A percentile compares a stretch with the other conserved stretches of the same genome.
Conservation (phyloP, 2,888 invertebrate genomes). For the Spilarctia lutea region DNA sequence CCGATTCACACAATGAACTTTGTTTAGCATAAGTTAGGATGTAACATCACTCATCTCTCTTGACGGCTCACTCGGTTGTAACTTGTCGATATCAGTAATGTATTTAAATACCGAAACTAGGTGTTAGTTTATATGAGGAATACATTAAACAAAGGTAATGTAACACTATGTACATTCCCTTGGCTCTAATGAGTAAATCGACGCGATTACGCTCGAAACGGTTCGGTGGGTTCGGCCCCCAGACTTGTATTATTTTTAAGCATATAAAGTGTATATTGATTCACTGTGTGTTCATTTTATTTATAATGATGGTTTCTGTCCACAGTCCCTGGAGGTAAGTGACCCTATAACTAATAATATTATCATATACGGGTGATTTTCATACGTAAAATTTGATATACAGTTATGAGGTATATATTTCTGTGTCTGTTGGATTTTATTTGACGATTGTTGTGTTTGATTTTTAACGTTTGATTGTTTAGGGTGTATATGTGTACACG, state of each 20-base stretch:
- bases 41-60: conserved; percentile 55
- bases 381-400: conserved; percentile 27
- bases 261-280: conserved; percentile 86
- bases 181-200: conserved; percentile 71
- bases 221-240: conserved; percentile 66
- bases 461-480: too few relatives aligned
- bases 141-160: conserved; percentile 71
- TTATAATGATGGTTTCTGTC: conserved; percentile 81
- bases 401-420: conserved; percentile 28
- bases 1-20: conserved; percentile 45
- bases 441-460: conserved; percentile 26
- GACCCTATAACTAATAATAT: conserved; percentile 61
- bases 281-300: conserved; percentile 85
- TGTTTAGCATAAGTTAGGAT: conserved; percentile 52
- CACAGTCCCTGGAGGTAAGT: conserved; percentile 83
- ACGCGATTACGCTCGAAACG: conserved; percentile 57
- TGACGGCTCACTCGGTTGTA: conserved; percentile 64
- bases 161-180: conserved; percentile 76
- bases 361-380: conserved; percentile 35
- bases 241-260: conserved; percentile 83
- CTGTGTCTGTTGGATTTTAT: conserved; percentile 30
- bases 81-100: conserved; percentile 44
- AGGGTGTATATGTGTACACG: too few relatives aligned
- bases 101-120: conserved; percentile 66
- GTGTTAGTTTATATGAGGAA: conserved; percentile 67